These are phyloP conservation scores for Ptychodera flava DNA, from an alignment of 35 echinoderm and acorn worm species.

Conservation along the genomic window DNA sequence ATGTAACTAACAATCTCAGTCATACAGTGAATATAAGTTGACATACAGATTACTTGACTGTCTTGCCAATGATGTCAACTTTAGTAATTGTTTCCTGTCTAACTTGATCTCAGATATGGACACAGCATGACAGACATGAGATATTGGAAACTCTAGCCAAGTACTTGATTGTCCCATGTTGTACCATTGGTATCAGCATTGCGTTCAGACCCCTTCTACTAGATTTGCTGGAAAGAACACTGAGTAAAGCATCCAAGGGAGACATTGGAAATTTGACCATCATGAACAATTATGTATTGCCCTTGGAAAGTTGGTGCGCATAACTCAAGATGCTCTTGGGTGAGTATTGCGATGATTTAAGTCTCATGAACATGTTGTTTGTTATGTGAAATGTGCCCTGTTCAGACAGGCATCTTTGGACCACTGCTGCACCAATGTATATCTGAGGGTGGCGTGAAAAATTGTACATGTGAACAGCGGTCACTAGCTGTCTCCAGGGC, in stretches of 20 bases:
- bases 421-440: not conserved
- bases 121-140: constrained; percentile 45
- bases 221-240: constrained; percentile 57
- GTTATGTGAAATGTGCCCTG: too few relatives aligned
- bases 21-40: too few relatives aligned
- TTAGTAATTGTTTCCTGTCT: too few relatives aligned
- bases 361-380: too few relatives aligned
- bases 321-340: constrained; percentile 40
- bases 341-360: constrained; percentile 34
- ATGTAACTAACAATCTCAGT: too few relatives aligned
- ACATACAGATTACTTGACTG: too few relatives aligned
- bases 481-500: too few relatives aligned
- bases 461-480: too few relatives aligned
- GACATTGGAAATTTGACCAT: constrained; percentile 13
- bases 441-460: not conserved
- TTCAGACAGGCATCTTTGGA: not conserved
- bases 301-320: constrained; percentile 17
- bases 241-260: not conserved
- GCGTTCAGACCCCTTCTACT: constrained; percentile 48
- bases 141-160: constrained; percentile 34
- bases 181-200: constrained; percentile 39
- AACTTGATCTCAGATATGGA: constrained; percentile 40
- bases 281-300: constrained; percentile 62
- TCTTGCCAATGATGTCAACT: too few relatives aligned
- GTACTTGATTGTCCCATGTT: constrained; percentile 40